Evolutionary conservation across 2,888 invertebrate species (phyloP).

Genomic region (Brachynemurus nebulosus): DNA sequence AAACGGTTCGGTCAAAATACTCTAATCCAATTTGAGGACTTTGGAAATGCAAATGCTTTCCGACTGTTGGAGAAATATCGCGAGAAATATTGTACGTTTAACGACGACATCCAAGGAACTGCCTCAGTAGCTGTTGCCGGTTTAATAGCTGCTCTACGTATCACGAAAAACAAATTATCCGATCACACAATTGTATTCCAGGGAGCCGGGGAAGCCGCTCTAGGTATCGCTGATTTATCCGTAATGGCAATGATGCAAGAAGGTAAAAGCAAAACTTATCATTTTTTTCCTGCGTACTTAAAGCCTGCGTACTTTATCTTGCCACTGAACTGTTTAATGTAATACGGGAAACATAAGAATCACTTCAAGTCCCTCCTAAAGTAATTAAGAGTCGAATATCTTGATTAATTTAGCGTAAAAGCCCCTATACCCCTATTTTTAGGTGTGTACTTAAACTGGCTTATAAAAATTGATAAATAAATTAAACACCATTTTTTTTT

Average conservation of each 20-base stretch:
- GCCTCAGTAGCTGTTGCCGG: constrained; percentile 95
- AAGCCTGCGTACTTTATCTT: too few relatives aligned
- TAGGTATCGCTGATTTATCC: constrained; percentile 70
- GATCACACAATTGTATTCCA: constrained; percentile 86
- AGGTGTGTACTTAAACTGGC: too few relatives aligned
- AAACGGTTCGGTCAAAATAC: constrained; percentile 73
- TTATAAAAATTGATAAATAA: too few relatives aligned
- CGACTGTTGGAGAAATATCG: constrained; percentile 81
- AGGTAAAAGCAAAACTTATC: too few relatives aligned
- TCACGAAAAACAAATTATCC: constrained; percentile 68
- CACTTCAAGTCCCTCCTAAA: too few relatives aligned
- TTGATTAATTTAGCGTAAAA: too few relatives aligned
- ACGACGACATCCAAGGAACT: constrained; percentile 98
- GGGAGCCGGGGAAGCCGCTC: constrained; percentile 83
- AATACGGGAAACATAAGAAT: too few relatives aligned
- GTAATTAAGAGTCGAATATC: too few relatives aligned
- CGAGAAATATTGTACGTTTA: constrained; percentile 84
- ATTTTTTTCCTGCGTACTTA: too few relatives aligned
- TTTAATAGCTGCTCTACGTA: constrained; percentile 67
- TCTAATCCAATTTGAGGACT: constrained; percentile 93
- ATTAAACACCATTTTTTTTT: too few relatives aligned
- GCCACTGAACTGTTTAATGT: too few relatives aligned
- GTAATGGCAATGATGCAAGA: constrained; percentile 87
- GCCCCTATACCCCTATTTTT: too few relatives aligned
- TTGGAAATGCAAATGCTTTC: constrained; percentile 96